A percentile compares a stretch with the other conserved stretches of the same genome.
phyloP scores from a whole-genome alignment of 1,140 invertebrate genomes.

The Helicorthomorpha holstii region DNA sequence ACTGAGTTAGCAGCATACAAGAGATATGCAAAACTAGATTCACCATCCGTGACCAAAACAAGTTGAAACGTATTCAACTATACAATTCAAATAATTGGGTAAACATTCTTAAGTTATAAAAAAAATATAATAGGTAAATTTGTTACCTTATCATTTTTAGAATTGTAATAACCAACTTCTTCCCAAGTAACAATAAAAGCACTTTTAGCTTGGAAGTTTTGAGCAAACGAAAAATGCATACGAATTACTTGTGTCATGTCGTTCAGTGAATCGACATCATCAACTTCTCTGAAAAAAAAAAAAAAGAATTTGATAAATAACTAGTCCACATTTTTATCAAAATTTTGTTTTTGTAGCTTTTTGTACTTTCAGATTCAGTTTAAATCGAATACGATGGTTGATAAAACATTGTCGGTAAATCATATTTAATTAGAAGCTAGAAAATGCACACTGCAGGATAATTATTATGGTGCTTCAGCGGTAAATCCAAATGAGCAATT shows the following conservation, averaged over 20 bases:
- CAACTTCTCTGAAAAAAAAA: constrained; percentile 49
- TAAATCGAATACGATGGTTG: too few species aligned
- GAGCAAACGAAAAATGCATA: constrained; percentile 45
- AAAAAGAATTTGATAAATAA: too few species aligned
- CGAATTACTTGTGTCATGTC: constrained; percentile 47
- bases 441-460: too few species aligned
- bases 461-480: too few species aligned
- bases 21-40: constrained; percentile 62
- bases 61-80: constrained; percentile 65
- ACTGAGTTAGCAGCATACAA: constrained; percentile 73
- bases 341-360: background rate
- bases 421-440: too few species aligned
- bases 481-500: too few species aligned
- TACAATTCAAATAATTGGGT: background rate
- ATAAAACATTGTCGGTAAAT: too few species aligned
- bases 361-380: too few species aligned
- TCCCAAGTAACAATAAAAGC: constrained; percentile 59
- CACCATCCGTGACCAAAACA: constrained; percentile 60
- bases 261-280: constrained; percentile 39
- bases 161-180: constrained; percentile 45
- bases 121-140: constrained; percentile 8
- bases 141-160: constrained; percentile 36
- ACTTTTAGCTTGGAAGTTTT: constrained; percentile 43
- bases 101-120: constrained; percentile 2
- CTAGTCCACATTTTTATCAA: too few species aligned